A percentile compares a stretch with the other conserved stretches of the same genome.
Evolutionary conservation across 2,797 vertebrate genomes (phyloP).

Genomic region (Ambastaia sidthimunki): DNA sequence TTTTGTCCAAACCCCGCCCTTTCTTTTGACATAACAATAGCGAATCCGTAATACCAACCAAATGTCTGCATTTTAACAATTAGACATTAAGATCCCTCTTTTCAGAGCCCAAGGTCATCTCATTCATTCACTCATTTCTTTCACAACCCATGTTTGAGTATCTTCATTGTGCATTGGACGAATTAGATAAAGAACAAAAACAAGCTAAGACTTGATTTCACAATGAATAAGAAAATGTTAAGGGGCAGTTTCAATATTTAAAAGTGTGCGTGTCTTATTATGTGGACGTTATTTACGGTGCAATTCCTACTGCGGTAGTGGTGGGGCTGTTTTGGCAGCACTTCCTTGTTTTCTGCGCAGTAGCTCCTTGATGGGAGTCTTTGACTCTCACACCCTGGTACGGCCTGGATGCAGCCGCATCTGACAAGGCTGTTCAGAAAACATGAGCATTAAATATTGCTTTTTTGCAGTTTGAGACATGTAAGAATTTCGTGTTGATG

Average conservation of each 20-base stretch:
- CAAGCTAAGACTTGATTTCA: neutral
- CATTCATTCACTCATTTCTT: neutral
- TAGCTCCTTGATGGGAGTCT: slow-evolving; percentile 92
- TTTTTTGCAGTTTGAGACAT: slow-evolving; percentile 10
- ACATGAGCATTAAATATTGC: neutral
- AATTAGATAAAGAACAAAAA: neutral
- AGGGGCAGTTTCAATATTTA: neutral
- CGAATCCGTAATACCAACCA: slow-evolving; percentile 27
- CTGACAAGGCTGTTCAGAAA: slow-evolving; percentile 72
- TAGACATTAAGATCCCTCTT: neutral
- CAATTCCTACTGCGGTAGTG: slow-evolving; percentile 75
- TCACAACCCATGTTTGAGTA: neutral
- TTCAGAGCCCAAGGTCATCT: neutral
- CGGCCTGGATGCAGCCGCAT: slow-evolving; percentile 80
- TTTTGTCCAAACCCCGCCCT: slow-evolving; percentile 2
- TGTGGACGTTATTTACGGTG: slow-evolving; percentile 3
- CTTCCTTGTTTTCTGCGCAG: slow-evolving; percentile 88
- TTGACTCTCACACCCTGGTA: slow-evolving; percentile 95
- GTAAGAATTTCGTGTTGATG: neutral
- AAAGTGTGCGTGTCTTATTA: neutral
- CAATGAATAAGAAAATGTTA: neutral
- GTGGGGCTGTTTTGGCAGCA: slow-evolving; percentile 64
- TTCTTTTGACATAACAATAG: neutral
- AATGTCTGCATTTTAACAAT: slow-evolving; percentile 15
- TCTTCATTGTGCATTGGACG: neutral